Evolutionary conservation across 2,797 vertebrate species (phyloP), one percentile per base, ranked within the genome.

Genomic region (Synaphobranchus kaupii): DNA sequence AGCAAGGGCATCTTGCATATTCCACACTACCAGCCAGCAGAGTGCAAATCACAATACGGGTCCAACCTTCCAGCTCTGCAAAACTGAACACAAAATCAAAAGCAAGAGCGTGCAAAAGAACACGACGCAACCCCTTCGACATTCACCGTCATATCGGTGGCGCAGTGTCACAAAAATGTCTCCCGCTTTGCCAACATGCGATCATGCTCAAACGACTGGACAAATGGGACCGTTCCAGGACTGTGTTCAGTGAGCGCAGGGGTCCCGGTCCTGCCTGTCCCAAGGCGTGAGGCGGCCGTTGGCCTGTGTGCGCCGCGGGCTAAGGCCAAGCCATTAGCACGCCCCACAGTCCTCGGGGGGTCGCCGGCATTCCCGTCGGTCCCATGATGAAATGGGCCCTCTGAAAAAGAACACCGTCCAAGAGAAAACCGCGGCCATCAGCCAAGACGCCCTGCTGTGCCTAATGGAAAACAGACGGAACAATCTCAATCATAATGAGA

Each of bases 401-500:
- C 20, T n/a, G 47, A 81, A 47, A 17, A 78, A 47, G 39, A 78
- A 50, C 22, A 12, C 22, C 8, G 20, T 50, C 44, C 78, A 48
- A 50, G 20, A 81, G 22, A 47, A 81, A 25, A 50, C 44, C 22
- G 4, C 0, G 20, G 73, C 20, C 73, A 76, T 22, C 20, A 39
- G 73, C 73, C 73, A 76, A 44, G 34, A 44, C 73, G 3, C 34
- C 39, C 8, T 81, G 44, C 47, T 10, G 25, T 6, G n/a, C 44
- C 22, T 22, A 22, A 81, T 48, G 9, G 9, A 81, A 81, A 81
- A 81, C 78, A 81, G 78, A 81, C 22, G 47, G 44, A 10, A 12
- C 78, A n/a, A 28, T 48, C 47, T 48, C 78, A 81, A 81, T 81
- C 20, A 81, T n/a, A 81, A 81, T 48, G 20, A 81, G 10, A 76